Conservation (phyloP, 2,797 vertebrate genomes). For the Muraenolepis orangiensis region DNA sequence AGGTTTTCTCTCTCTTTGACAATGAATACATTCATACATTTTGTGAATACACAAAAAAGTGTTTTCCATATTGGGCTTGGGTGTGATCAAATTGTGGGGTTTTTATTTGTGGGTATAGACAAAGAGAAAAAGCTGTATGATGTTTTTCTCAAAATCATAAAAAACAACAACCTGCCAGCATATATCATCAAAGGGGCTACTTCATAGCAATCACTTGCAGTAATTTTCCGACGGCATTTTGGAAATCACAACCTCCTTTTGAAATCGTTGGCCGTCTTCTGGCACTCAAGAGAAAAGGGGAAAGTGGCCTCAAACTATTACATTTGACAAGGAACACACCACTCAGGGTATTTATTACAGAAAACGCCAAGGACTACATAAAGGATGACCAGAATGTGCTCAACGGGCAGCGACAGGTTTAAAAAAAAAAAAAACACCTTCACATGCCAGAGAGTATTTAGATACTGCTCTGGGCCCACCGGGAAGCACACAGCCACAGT, state of each 20-base stretch:
- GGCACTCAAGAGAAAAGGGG: background rate
- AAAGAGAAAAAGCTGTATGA: background rate
- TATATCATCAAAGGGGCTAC: too few species aligned
- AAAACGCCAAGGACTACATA: background rate
- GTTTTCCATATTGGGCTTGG: too few species aligned
- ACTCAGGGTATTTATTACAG: background rate
- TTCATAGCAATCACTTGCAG: too few species aligned
- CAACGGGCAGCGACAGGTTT: background rate
- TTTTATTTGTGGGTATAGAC: background rate
- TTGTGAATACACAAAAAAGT: too few species aligned
- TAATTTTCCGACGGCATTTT: background rate
- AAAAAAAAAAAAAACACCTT: background rate
- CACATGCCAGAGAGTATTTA: background rate
- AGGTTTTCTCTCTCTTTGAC: background rate
- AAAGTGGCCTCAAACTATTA: background rate
- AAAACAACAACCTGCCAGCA: too few species aligned
- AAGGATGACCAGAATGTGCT: background rate
- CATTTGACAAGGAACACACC: background rate
- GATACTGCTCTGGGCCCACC: background rate
- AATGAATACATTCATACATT: background rate
- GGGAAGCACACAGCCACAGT: background rate
- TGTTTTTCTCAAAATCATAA: too few species aligned
- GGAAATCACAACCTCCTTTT: background rate
- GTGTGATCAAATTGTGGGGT: too few species aligned
- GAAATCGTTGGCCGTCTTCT: too few species aligned